Evolutionary conservation across 2,113 vertebrate species (phyloP).

Genomic region (Gorsachius goisagi): DNA sequence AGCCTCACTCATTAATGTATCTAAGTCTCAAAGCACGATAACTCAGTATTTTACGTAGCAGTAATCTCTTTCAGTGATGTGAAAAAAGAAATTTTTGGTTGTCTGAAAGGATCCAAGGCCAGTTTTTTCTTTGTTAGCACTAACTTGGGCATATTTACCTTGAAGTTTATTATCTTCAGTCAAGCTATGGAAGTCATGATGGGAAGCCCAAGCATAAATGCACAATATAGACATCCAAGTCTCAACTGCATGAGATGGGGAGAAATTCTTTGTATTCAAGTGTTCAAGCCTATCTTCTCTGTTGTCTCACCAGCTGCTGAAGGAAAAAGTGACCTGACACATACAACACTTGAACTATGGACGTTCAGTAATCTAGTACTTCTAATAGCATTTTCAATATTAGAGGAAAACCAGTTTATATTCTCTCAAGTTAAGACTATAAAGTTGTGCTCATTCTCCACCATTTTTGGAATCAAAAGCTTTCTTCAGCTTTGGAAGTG

Average conservation of each 20-base stretch:
- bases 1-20: background rate
- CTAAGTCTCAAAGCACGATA: background rate
- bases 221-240: background rate
- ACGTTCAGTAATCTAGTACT: background rate
- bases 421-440: background rate
- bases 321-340: background rate
- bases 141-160: background rate
- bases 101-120: background rate
- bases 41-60: background rate
- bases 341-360: rapidly evolving
- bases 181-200: background rate
- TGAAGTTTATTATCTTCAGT: background rate
- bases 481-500: background rate
- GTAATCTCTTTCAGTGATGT: background rate
- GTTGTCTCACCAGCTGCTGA: background rate
- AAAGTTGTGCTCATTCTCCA: background rate
- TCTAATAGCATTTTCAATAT: background rate
- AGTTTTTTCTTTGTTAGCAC: background rate
- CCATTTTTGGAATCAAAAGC: background rate
- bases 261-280: background rate
- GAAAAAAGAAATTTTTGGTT: background rate
- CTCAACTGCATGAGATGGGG: background rate
- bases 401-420: background rate
- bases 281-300: background rate
- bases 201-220: background rate